Evolutionary conservation across 2,888 invertebrate genomes (phyloP).

Genomic region (Brenthis daphne): DNA sequence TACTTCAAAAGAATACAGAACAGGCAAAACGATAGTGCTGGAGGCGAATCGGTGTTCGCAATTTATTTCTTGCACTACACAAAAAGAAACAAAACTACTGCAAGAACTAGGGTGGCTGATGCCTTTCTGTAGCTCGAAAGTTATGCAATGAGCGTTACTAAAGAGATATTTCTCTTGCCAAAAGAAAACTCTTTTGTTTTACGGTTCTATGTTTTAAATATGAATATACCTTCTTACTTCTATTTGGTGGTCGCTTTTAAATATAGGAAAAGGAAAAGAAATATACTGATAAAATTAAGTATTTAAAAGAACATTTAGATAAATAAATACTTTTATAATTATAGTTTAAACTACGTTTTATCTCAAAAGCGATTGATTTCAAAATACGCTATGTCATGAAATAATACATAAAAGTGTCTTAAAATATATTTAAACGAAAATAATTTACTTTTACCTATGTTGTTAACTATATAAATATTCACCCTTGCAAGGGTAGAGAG

Average conservation of each 20-base stretch:
- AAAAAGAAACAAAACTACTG: constrained; percentile 25
- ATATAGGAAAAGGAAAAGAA: not conserved
- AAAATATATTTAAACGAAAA: constrained; percentile 5
- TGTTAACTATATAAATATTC: not conserved
- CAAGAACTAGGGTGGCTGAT: constrained; percentile 30
- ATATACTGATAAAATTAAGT: not conserved
- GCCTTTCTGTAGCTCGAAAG: constrained; percentile 25
- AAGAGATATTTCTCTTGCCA: constrained; percentile 25
- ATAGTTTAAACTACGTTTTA: not conserved
- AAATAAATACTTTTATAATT: too few species aligned
- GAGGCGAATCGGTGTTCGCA: constrained; percentile 28
- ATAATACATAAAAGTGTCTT: too few species aligned
- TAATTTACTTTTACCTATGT: not conserved
- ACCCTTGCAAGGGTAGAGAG: constrained; percentile 27
- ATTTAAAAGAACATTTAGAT: too few species aligned
- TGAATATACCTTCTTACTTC: not conserved
- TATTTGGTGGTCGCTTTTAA: not conserved
- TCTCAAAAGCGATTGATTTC: too few species aligned
- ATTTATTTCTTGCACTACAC: constrained; percentile 25
- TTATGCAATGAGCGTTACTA: constrained; percentile 30
- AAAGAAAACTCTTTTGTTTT: constrained; percentile 8
- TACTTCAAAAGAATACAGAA: constrained; percentile 7
- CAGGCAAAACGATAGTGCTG: constrained; percentile 16
- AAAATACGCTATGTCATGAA: too few species aligned
- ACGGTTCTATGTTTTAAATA: not conserved